phyloP scores from a whole-genome alignment of 1,140 invertebrate species.

The Zaprionus lachaisei region DNA sequence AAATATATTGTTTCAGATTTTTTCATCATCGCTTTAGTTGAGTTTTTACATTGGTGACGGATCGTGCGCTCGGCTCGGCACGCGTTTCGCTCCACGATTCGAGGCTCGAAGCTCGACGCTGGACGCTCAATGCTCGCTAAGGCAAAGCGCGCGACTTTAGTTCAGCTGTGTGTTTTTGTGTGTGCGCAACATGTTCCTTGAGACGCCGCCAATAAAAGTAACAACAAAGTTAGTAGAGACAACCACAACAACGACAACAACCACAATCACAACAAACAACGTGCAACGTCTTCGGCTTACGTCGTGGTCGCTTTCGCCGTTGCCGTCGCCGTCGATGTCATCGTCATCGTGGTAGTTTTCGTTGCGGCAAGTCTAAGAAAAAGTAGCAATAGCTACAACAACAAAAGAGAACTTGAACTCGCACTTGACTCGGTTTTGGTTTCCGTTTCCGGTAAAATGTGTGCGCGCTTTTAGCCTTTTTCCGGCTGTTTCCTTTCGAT shows the following conservation, averaged over 20 bases:
- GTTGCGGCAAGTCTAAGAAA: conserved; percentile 62
- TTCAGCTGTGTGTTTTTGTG: conserved; percentile 75
- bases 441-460: conserved; percentile 67
- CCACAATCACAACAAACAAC: conserved; percentile 34
- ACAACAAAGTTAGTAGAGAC: conserved; percentile 34
- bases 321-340: conserved; percentile 18
- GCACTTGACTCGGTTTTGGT: conserved; percentile 67
- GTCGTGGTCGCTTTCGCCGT: conserved; percentile 39
- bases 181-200: conserved; percentile 81
- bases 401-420: conserved; percentile 47
- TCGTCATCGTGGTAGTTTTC: conserved; percentile 23
- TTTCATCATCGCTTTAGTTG: conserved; percentile 85
- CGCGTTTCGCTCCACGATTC: conserved; percentile 53
- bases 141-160: conserved; percentile 59
- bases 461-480: conserved; percentile 71
- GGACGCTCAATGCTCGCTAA: conserved; percentile 46
- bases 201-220: conserved; percentile 65
- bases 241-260: conserved; percentile 27
- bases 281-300: conserved; percentile 65
- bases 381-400: conserved; percentile 50
- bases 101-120: conserved; percentile 40
- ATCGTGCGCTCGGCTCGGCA: conserved; percentile 83
- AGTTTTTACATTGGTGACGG: conserved; percentile 85
- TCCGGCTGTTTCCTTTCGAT: conserved; percentile 46
- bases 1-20: conserved; percentile 85